A percentile compares a stretch with the other conserved stretches of the same genome.
Evolutionary conservation across 2,888 invertebrate species (phyloP).

Genomic region (Tinea trinotella): DNA sequence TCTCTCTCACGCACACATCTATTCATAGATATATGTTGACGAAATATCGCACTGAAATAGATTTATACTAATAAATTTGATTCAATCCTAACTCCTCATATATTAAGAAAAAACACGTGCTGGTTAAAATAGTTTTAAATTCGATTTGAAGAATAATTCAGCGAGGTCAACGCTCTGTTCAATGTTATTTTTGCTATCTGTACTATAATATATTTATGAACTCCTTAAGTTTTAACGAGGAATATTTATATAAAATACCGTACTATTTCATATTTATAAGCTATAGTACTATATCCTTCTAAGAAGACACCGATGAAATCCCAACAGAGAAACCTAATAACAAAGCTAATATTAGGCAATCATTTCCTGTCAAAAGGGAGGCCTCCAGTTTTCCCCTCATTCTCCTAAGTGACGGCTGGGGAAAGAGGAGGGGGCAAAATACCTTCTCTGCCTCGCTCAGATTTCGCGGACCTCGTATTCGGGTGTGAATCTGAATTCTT

Average conservation of each 20-base stretch:
- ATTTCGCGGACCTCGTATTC: constrained; percentile 58
- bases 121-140: constrained; percentile 51
- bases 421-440: constrained; percentile 37
- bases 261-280: not conserved
- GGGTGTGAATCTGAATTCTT: constrained; percentile 65
- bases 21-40: constrained; percentile 57
- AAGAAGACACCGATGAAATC: constrained; percentile 42
- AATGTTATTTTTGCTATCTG: not conserved
- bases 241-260: not conserved
- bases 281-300: constrained; percentile 15
- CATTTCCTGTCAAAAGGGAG: constrained; percentile 71
- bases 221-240: not conserved
- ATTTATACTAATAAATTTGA: constrained; percentile 55
- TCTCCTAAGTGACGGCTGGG: constrained; percentile 32
- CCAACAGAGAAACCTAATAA: constrained; percentile 66
- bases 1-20: constrained; percentile 26
- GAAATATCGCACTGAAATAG: constrained; percentile 57
- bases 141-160: constrained; percentile 28
- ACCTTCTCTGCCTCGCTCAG: constrained; percentile 51
- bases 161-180: not conserved
- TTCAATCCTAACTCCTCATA: constrained; percentile 44
- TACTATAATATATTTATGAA: not conserved
- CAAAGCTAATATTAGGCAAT: constrained; percentile 72
- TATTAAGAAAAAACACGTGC: constrained; percentile 40
- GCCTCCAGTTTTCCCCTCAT: constrained; percentile 32